Evolutionary conservation across 2,113 vertebrate species (phyloP).

Genomic region (Brachionichthys hirsutus): DNA sequence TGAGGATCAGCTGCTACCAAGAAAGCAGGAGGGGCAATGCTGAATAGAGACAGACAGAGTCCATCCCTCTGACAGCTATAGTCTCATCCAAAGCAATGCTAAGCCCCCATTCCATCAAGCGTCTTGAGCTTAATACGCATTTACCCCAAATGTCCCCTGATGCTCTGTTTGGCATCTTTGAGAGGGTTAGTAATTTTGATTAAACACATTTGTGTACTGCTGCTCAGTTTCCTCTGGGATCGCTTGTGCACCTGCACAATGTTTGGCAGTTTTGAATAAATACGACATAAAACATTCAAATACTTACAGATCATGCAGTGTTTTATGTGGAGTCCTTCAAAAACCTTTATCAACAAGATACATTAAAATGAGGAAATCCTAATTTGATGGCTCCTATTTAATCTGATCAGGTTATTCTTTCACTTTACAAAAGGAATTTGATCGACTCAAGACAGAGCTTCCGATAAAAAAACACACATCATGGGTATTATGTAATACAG

Average conservation of each 20-base stretch:
- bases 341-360: not conserved
- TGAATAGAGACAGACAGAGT: not conserved
- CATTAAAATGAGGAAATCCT: slow-evolving; percentile 20
- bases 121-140: no score
- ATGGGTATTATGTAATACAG: slow-evolving; percentile 42
- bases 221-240: no score
- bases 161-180: no score
- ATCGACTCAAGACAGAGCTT: slow-evolving; percentile 55
- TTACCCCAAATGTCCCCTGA: no score
- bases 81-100: no score
- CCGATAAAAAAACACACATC: slow-evolving; percentile 48
- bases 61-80: not conserved
- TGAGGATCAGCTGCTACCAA: slow-evolving; percentile 11
- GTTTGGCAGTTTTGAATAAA: no score
- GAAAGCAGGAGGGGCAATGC: not conserved
- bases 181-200: no score
- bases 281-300: not conserved
- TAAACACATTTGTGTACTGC: no score
- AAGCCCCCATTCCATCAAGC: no score
- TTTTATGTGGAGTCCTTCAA: slow-evolving; percentile 4
- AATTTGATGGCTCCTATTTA: slow-evolving; percentile 37
- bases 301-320: slow-evolving; percentile 3
- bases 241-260: no score
- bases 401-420: slow-evolving; percentile 41
- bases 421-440: slow-evolving; percentile 49